phyloP scores from a whole-genome alignment of 2,888 invertebrate species.

The Torymus texanus region DNA sequence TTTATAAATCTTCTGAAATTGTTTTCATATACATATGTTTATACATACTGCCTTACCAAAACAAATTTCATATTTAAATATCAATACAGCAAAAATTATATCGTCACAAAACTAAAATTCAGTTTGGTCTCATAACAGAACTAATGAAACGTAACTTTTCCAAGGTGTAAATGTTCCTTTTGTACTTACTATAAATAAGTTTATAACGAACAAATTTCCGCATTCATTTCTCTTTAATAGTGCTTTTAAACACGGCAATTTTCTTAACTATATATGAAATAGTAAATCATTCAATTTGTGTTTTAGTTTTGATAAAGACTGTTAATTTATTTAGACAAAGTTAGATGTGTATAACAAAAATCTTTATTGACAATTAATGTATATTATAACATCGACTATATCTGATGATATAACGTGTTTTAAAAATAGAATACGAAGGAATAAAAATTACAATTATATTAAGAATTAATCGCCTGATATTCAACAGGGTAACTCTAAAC shows the following conservation, averaged over 20 bases:
- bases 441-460: constrained; percentile 28
- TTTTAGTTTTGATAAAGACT: constrained; percentile 25
- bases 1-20: constrained; percentile 10
- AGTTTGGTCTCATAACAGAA: neutral
- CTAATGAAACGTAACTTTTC: constrained; percentile 23
- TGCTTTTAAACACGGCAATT: constrained; percentile 3
- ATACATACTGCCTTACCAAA: constrained; percentile 28
- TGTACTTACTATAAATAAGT: constrained; percentile 22
- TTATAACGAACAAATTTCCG: neutral
- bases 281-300: constrained; percentile 25
- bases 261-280: constrained; percentile 11
- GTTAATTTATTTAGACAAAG: constrained; percentile 37
- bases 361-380: constrained; percentile 22
- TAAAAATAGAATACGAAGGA: constrained; percentile 22
- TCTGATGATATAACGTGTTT: constrained; percentile 1
- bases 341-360: constrained; percentile 14
- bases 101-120: neutral
- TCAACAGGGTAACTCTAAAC: constrained; percentile 39
- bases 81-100: neutral
- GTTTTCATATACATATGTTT: neutral
- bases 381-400: constrained; percentile 38
- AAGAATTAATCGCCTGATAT: constrained; percentile 32
- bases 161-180: constrained; percentile 26
- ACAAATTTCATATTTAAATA: neutral
- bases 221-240: constrained; percentile 12